Evolutionary conservation across 92 coral and sea anemone species (phyloP).

Genomic region (Phenganax subtilis): DNA sequence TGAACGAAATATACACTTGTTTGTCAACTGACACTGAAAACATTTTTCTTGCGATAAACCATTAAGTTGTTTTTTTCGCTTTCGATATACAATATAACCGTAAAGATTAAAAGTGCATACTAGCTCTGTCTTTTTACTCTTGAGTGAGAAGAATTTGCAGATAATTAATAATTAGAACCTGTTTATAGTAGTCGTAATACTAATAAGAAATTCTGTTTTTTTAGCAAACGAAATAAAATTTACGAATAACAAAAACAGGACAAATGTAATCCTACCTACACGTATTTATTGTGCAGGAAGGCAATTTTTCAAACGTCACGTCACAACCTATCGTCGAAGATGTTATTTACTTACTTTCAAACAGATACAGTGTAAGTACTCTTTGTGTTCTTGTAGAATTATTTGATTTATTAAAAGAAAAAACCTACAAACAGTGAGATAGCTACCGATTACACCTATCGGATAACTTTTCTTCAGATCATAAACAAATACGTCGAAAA

Average conservation of each 20-base stretch:
- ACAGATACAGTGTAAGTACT: neutral
- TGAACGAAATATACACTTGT: too few species aligned
- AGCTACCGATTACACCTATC: neutral
- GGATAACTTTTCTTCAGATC: neutral
- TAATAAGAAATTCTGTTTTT: neutral
- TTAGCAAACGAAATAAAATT: conserved; percentile 11
- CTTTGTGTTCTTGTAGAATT: neutral
- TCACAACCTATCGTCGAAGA: neutral
- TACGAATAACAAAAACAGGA: neutral
- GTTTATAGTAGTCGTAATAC: neutral
- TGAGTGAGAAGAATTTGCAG: neutral
- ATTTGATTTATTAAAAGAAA: too few species aligned
- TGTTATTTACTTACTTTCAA: neutral
- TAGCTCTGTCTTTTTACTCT: neutral
- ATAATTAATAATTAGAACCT: conserved; percentile 8
- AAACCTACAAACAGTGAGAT: too few species aligned
- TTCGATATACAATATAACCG: neutral
- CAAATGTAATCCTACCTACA: neutral
- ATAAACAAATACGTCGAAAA: neutral
- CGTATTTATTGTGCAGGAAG: neutral
- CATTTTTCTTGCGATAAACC: neutral
- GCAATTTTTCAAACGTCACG: neutral
- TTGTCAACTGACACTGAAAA: too few species aligned
- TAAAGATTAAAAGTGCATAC: too few species aligned
- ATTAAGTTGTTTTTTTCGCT: neutral